Evolutionary conservation across 2,113 vertebrate genomes (phyloP).

Genomic region (Cariama cristata): DNA sequence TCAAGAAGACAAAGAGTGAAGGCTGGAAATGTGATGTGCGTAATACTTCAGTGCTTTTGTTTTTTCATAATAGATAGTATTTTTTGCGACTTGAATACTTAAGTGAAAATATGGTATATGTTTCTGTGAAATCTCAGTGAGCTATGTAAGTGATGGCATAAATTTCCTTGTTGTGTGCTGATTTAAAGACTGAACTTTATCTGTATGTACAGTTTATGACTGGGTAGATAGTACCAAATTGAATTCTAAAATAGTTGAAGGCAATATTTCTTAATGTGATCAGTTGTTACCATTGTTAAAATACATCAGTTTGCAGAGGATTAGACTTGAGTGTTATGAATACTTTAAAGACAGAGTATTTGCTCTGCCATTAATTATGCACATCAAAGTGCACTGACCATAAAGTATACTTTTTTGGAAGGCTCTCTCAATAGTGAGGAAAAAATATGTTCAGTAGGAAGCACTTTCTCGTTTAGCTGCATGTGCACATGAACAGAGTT

Average conservation of each 20-base stretch:
- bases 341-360: background rate
- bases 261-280: background rate
- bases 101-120: background rate
- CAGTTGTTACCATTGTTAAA: background rate
- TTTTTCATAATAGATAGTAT: background rate
- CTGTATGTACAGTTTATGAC: background rate
- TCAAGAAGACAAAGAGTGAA: slow-evolving; percentile 92
- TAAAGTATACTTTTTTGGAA: background rate
- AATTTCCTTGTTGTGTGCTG: background rate
- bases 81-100: background rate
- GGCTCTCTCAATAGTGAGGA: background rate
- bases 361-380: background rate
- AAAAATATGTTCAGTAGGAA: background rate
- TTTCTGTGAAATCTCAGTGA: background rate
- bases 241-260: background rate
- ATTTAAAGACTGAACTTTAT: background rate
- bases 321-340: background rate
- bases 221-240: background rate
- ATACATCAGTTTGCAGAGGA: background rate
- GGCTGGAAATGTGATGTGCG: slow-evolving; percentile 98
- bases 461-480: background rate
- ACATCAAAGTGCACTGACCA: background rate
- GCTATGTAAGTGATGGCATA: background rate
- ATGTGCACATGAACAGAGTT: background rate
- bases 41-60: background rate